phyloP scores from a whole-genome alignment of 2,888 invertebrate species.

The Meiosimyza decipiens region DNA sequence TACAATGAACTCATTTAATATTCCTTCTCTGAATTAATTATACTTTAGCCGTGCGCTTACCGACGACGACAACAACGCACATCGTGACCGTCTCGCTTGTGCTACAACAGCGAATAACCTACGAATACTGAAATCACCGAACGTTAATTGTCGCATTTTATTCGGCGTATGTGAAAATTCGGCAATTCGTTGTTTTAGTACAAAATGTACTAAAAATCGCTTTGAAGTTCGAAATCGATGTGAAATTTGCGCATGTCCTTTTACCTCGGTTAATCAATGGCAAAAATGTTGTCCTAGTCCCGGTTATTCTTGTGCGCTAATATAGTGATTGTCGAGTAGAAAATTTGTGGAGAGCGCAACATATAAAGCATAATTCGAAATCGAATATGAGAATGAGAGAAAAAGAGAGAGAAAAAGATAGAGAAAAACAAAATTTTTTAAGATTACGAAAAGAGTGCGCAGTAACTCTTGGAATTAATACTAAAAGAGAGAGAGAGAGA shows the following conservation, averaged over 20 bases:
- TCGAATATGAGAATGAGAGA: background rate
- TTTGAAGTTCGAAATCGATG: constrained; percentile 5
- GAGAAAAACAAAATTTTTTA: too few species aligned
- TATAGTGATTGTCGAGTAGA: background rate
- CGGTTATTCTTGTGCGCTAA: constrained; percentile 2
- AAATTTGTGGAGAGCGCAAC: background rate
- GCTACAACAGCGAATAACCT: constrained; percentile 59
- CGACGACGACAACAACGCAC: constrained; percentile 25
- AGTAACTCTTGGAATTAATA: too few species aligned
- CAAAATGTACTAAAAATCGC: constrained; percentile 12
- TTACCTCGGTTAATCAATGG: constrained; percentile 49
- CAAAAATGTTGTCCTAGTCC: constrained; percentile 63
- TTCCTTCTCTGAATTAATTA: background rate
- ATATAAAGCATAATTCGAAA: background rate
- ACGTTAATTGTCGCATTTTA: constrained; percentile 63
- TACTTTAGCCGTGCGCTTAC: constrained; percentile 29
- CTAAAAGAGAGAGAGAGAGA: too few species aligned
- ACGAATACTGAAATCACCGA: constrained; percentile 61
- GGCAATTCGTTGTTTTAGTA: constrained; percentile 40
- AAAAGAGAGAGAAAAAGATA: too few species aligned
- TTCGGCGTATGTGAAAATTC: constrained; percentile 54
- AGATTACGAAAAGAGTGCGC: too few species aligned
- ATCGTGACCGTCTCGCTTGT: constrained; percentile 42
- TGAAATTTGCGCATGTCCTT: constrained; percentile 15
- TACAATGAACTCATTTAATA: too few species aligned